Conservation (phyloP, 2,113 vertebrate species). For the Argyrosomus japonicus region DNA sequence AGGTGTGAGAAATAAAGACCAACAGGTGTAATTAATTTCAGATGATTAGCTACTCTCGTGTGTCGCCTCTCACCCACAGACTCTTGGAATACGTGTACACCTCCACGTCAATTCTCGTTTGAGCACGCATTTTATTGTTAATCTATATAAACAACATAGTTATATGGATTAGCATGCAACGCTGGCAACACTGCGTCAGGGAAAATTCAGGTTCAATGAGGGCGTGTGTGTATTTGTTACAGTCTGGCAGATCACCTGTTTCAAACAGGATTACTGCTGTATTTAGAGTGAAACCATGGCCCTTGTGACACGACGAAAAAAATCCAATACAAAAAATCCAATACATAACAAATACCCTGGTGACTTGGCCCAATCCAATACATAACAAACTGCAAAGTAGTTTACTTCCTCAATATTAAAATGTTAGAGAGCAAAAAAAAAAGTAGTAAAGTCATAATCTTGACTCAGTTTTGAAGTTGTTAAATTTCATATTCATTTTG, state of each 20-base stretch:
- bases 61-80: background rate
- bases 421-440: no score
- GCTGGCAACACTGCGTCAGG: background rate
- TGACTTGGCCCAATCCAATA: no score
- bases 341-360: no score
- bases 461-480: background rate
- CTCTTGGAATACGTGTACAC: rapidly evolving
- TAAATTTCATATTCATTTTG: background rate
- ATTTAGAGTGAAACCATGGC: background rate
- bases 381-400: background rate
- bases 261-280: background rate
- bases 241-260: background rate
- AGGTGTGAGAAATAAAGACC: background rate
- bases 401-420: no score
- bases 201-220: background rate
- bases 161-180: background rate
- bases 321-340: no score
- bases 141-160: background rate
- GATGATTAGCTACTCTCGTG: background rate
- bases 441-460: no score
- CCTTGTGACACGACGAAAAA: background rate
- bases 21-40: slow-evolving; percentile 42
- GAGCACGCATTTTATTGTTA: background rate
- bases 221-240: background rate
- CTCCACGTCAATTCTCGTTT: background rate